Base-by-base conservation (phyloP, 1,140 invertebrate species). In the Meloidogyne floridensis region DNA sequence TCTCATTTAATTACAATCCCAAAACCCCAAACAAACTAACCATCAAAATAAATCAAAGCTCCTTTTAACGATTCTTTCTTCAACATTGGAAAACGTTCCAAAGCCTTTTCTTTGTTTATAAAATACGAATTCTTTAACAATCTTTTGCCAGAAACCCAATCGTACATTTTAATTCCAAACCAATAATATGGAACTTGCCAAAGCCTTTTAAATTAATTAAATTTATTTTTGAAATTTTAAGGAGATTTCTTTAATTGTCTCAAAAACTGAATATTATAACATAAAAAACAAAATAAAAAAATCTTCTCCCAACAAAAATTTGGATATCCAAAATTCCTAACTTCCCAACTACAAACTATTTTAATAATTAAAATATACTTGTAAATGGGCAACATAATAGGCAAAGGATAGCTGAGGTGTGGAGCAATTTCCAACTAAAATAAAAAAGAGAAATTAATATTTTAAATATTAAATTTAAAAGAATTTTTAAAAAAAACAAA, bases 171-270 rank as follows among this genome's bases (percentile, higher is more conserved):
- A 84, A 99, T 99, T 83, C 98, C 98, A 86, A 95, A 93, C 96
- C 96, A 99, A 90, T 94, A 99, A 90, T 99, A 99, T 0, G 97
- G 97, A 32, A 99, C 93, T 92, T 98, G 96, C 97, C 96, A 98
- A 94, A 95, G 96, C 87, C 95, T 97, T 91, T 81, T 88, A 83
- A 91, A 2, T 53, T 42, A n/a, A 11, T 6, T 2, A 65, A 51
- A 43, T 1, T 4, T 15, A 9, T 59, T 59, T 59, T 59, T 59
- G n/a, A 65, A 15, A 20, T 70, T 56, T 78, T 32, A 32, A 32
- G 32, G 32, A 32, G 32, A 32, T 81, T 32, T 82, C 8, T 32
- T 32, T 81, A 53, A 80, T 92, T 75, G 0, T n/a, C 2, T 6
- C 2, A 75, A n/a, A 59, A 93, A 32, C 2, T 32, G 32, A 32